Percentiles rank a stretch among this genome's conserved stretches.
Evolutionary conservation across 1,140 invertebrate genomes (phyloP).

Genomic region (Dendroctonus ponderosae): DNA sequence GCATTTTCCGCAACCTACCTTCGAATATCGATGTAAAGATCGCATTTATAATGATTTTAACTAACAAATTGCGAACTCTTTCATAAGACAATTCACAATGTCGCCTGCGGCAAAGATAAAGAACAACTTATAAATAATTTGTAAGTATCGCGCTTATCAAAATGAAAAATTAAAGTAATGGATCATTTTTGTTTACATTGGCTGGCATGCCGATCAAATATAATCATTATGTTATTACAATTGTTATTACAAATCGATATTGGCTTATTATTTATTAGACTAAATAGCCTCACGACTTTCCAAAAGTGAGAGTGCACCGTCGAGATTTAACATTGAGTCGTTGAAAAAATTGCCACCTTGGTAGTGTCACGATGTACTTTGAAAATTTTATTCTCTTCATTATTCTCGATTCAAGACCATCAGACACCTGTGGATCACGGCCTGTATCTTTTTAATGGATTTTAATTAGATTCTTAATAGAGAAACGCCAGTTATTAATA

Average conservation of each 20-base stretch:
- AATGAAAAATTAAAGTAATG: too few relatives aligned
- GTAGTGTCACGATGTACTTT: slow-evolving; percentile 37
- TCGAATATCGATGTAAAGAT: not conserved
- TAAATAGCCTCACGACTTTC: slow-evolving; percentile 33
- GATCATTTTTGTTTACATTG: too few relatives aligned
- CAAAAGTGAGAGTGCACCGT: slow-evolving; percentile 36
- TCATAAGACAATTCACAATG: too few relatives aligned
- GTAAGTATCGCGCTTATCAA: too few relatives aligned
- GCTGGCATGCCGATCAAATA: too few relatives aligned
- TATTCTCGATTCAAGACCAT: slow-evolving; percentile 35
- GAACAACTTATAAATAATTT: too few relatives aligned
- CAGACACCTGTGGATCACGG: slow-evolving; percentile 36
- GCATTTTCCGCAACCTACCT: slow-evolving; percentile 9
- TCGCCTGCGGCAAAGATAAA: too few relatives aligned
- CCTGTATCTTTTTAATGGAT: slow-evolving; percentile 33
- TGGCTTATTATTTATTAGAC: not conserved
- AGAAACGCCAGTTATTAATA: slow-evolving; percentile 31
- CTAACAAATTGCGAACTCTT: too few relatives aligned
- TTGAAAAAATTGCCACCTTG: slow-evolving; percentile 38
- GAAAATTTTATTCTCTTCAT: slow-evolving; percentile 33
- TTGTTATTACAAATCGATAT: too few relatives aligned
- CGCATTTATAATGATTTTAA: too few relatives aligned
- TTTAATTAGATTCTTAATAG: slow-evolving; percentile 36
- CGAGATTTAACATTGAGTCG: slow-evolving; percentile 29
- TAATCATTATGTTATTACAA: too few relatives aligned